phyloP scores from a whole-genome alignment of 2,113 vertebrate genomes.

The Psilopogon haemacephalus region DNA sequence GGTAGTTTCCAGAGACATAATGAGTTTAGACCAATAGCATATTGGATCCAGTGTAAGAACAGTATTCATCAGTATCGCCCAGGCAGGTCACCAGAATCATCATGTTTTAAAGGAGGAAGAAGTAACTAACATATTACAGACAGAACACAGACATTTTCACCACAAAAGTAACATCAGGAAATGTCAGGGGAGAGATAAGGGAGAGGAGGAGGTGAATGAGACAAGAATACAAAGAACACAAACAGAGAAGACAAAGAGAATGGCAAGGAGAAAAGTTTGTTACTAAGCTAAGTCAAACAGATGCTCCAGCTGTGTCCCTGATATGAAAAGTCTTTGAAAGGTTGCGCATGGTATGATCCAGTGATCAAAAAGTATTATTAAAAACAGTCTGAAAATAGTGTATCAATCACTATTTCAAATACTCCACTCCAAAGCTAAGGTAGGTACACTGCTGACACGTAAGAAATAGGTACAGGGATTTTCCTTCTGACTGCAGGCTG shows the following conservation, averaged over 20 bases:
- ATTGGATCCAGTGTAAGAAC: neutral
- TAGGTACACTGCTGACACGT: neutral
- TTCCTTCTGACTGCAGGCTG: neutral
- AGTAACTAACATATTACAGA: slow-evolving; percentile 38
- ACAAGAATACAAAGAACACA: neutral
- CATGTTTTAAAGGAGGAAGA: slow-evolving; percentile 19
- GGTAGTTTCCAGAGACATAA: slow-evolving; percentile 23
- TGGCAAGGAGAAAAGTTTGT: neutral
- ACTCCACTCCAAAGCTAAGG: neutral
- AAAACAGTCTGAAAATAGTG: neutral
- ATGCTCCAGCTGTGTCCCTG: neutral
- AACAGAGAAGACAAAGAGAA: slow-evolving; percentile 30
- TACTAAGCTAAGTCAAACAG: slow-evolving; percentile 2
- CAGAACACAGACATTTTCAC: slow-evolving; percentile 42
- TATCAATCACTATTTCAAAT: neutral
- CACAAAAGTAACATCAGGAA: slow-evolving; percentile 7
- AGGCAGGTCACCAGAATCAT: slow-evolving; percentile 16
- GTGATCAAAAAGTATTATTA: neutral
- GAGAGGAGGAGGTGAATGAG: neutral
- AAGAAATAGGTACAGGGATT: neutral
- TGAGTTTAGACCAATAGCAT: neutral
- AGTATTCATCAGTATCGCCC: neutral
- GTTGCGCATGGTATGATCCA: neutral
- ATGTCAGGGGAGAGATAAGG: slow-evolving; percentile 4
- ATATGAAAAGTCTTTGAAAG: neutral